phyloP scores from a whole-genome alignment of 2,888 invertebrate species.

The Pyrrhosoma nymphula region DNA sequence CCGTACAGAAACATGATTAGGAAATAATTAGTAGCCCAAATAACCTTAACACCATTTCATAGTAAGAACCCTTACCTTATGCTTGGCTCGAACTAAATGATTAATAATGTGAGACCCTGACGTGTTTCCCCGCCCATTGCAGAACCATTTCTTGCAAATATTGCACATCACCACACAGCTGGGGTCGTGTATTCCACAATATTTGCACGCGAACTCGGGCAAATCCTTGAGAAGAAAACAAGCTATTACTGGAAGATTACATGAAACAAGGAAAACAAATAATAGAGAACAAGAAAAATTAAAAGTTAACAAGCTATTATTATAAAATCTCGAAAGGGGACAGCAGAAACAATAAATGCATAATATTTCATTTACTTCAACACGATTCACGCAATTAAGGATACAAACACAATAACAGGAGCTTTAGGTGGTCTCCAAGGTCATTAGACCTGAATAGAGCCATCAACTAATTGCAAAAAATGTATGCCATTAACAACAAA shows the following conservation, averaged over 20 bases:
- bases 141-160: slow-evolving; percentile 99
- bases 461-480: no score
- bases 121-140: slow-evolving; percentile 98
- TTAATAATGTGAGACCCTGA: slow-evolving; percentile 99
- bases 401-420: no score
- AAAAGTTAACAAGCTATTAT: neutral
- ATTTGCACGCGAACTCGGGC: slow-evolving; percentile 98
- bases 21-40: neutral
- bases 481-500: no score
- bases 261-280: neutral
- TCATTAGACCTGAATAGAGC: no score
- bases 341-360: no score
- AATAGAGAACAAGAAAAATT: neutral
- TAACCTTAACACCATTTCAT: neutral
- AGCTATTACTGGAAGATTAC: neutral
- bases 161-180: slow-evolving; percentile 99
- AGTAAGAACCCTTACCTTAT: slow-evolving; percentile 82
- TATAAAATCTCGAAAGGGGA: no score
- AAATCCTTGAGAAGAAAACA: slow-evolving; percentile 84
- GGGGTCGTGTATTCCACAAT: slow-evolving; percentile 99
- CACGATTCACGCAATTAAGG: no score
- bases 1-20: neutral
- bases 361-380: no score
- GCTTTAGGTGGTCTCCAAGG: no score
- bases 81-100: slow-evolving; percentile 98